Evolutionary conservation across 2,113 vertebrate genomes (phyloP).

Genomic region (Rafetus swinhoei): DNA sequence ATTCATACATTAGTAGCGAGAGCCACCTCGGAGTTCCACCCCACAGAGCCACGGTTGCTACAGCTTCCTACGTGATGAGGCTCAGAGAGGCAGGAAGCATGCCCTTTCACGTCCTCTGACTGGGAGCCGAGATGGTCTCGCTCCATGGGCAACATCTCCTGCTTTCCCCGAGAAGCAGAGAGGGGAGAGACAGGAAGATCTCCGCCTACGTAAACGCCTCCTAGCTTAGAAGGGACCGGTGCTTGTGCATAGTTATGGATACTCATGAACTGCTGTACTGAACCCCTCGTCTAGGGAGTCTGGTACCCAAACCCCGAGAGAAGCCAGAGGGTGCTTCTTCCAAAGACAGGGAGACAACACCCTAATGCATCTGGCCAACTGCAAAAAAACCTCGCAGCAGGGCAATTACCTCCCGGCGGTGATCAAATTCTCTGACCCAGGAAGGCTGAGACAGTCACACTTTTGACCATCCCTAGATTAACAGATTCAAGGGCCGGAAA

Average conservation of each 20-base stretch:
- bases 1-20: rapidly evolving
- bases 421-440: neutral
- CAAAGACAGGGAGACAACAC: neutral
- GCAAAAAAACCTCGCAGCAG: neutral
- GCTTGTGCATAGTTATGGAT: rapidly evolving
- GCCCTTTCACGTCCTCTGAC: neutral
- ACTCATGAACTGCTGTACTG: neutral
- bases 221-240: neutral
- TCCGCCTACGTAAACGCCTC: neutral
- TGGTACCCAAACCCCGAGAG: neutral
- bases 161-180: neutral
- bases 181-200: neutral
- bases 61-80: rapidly evolving
- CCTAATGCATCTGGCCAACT: rapidly evolving
- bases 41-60: neutral
- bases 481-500: neutral
- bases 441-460: neutral
- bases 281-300: neutral
- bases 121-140: rapidly evolving
- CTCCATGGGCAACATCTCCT: neutral
- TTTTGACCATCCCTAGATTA: neutral
- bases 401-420: neutral
- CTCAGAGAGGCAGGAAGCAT: neutral
- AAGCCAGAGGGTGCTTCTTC: neutral
- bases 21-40: rapidly evolving